A percentile compares a stretch with the other conserved stretches of the same genome.
phyloP scores from a whole-genome alignment of 2,113 vertebrate genomes.

The Colossoma macropomum region DNA sequence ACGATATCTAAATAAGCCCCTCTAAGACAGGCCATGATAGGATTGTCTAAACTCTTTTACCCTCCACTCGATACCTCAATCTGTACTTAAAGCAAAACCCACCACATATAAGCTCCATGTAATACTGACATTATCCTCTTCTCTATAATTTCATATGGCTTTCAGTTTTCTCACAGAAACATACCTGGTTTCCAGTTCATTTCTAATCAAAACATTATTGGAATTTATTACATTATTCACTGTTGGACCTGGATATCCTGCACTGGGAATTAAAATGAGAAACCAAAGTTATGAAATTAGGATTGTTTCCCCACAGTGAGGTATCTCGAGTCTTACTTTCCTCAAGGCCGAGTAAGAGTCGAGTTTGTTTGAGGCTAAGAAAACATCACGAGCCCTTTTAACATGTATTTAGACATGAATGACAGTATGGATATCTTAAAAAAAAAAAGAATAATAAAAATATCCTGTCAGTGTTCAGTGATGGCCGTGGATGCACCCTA shows the following conservation, averaged over 20 bases:
- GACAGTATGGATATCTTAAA: not conserved
- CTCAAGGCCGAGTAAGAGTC: not conserved
- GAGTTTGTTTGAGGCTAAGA: not conserved
- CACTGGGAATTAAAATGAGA: not conserved
- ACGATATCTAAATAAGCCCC: not conserved
- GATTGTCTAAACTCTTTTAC: slow-evolving; percentile 29
- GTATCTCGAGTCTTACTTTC: not conserved
- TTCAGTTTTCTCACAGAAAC: slow-evolving; percentile 3
- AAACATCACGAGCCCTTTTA: slow-evolving; percentile 30
- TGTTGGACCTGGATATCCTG: not conserved
- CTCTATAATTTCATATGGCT: slow-evolving; percentile 26
- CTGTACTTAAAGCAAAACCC: slow-evolving; percentile 11
- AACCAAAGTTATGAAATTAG: not conserved
- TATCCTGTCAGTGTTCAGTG: not conserved
- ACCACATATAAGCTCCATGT: not conserved
- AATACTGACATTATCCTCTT: not conserved
- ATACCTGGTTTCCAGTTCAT: not conserved
- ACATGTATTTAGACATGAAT: slow-evolving; percentile 9
- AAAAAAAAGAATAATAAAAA: not conserved
- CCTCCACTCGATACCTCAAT: not conserved
- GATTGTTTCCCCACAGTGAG: not conserved
- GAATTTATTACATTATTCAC: not conserved
- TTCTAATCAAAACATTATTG: not conserved
- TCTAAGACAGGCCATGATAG: not conserved
- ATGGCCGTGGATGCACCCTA: not conserved